Evolutionary conservation across 2,888 invertebrate species (phyloP).

Genomic region (Drosophila koepferae): DNA sequence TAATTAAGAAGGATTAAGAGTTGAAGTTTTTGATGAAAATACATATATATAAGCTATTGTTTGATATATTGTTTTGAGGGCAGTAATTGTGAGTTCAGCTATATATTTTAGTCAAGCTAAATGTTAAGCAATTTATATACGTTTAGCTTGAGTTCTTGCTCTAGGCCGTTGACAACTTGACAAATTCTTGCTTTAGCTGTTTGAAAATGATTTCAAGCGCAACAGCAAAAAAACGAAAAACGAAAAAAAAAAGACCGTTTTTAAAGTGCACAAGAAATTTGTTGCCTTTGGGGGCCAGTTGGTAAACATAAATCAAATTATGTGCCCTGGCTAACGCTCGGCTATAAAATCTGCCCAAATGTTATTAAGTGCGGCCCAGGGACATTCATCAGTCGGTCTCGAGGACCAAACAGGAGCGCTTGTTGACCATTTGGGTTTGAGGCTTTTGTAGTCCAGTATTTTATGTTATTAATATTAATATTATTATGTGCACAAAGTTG

Average conservation of each 20-base stretch:
- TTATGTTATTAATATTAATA: slow-evolving; percentile 78
- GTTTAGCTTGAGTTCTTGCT: not conserved
- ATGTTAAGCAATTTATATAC: slow-evolving; percentile 15
- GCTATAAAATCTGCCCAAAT: slow-evolving; percentile 61
- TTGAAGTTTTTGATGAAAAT: not conserved
- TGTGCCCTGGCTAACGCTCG: slow-evolving; percentile 49
- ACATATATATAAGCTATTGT: not conserved
- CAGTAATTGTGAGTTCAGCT: not conserved
- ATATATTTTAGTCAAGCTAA: not conserved
- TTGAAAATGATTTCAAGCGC: slow-evolving; percentile 8
- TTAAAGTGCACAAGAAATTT: slow-evolving; percentile 49
- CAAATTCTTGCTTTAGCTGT: slow-evolving; percentile 26
- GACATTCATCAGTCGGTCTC: slow-evolving; percentile 51
- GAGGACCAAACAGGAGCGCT: slow-evolving; percentile 5
- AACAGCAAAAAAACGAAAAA: not conserved
- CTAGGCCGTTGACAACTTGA: slow-evolving; percentile 7
- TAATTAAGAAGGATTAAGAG: slow-evolving; percentile 14
- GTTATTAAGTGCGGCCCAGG: slow-evolving; percentile 72
- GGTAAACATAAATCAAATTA: slow-evolving; percentile 74
- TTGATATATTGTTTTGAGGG: not conserved
- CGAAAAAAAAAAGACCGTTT: slow-evolving; percentile 32
- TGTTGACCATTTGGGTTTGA: slow-evolving; percentile 29
- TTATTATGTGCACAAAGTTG: slow-evolving; percentile 61
- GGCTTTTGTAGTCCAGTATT: slow-evolving; percentile 56
- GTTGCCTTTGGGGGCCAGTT: slow-evolving; percentile 26